Evolutionary conservation across 2,888 invertebrate species (phyloP), one percentile per base, ranked within the genome.

Genomic region (Germaria angustata): DNA sequence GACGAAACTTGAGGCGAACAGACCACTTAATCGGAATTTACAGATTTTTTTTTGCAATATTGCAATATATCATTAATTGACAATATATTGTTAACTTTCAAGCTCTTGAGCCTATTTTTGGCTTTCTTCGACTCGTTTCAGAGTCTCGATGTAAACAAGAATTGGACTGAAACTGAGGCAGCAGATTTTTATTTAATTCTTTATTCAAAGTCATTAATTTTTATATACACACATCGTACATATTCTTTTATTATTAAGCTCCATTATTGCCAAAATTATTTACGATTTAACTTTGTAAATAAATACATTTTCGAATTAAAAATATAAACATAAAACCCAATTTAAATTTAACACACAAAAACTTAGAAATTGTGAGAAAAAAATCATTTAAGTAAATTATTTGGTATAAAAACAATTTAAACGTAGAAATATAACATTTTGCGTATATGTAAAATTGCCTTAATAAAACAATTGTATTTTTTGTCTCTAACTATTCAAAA

Each of bases 361-460:
- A 17, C 15, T 28, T 51, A 75, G 46, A 39, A 53, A 11, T 44
- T 32, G 46, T 46, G n/a, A n/a, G n/a, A 34, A 22, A 53, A 59
- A 68, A 59, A 55, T 59, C 7, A 51, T 71, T 36, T 15, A 44
- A 46, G 28, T 22, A 36, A 65, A 72, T 17, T 20, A 39, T 66
- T 61, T 61, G 15, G 41, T 20, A 41, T 22, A 61, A 51, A 51
- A 53, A 13, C 20, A 39, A 11, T 49, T 22, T 41, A 5, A 5
- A 46, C 4, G 1, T 39, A 13, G 13, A 39, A 39, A 13, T 13
- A 51, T 20, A 65, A 59, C 22, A 66, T 51, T 73, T 51, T 53
- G 81, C 81, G 39, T 77, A 81, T 61, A 63, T 81, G 77, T 81
- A 77, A 68, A 72, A 81, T 71, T 68, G 81, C 81, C 81, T 81